These are phyloP conservation scores for Scalopus aquaticus DNA, from an alignment of 2,113 vertebrate genomes.

Conservation along the genomic window DNA sequence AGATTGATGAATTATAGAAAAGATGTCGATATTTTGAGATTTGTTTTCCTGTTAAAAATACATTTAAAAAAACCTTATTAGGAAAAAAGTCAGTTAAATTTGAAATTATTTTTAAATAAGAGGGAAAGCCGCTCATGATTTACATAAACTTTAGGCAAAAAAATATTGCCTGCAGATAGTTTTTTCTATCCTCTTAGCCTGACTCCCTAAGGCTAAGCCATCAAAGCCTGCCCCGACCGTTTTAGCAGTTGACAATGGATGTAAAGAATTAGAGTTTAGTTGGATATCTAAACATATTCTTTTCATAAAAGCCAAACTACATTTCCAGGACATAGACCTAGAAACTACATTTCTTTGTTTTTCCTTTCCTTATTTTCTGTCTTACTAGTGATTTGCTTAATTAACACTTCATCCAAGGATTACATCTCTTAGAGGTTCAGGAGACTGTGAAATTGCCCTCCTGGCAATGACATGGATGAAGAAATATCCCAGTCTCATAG, in stretches of 20 bases:
- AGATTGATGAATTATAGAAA: background rate
- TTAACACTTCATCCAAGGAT: slow-evolving; percentile 81
- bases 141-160: slow-evolving; percentile 55
- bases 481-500: slow-evolving; percentile 70
- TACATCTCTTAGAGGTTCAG: slow-evolving; percentile 78
- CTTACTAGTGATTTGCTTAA: slow-evolving; percentile 81
- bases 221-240: slow-evolving; percentile 18
- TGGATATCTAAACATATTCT: slow-evolving; percentile 50
- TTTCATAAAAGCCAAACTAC: slow-evolving; percentile 53
- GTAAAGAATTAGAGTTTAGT: slow-evolving; percentile 29
- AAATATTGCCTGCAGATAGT: background rate
- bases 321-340: slow-evolving; percentile 69
- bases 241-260: slow-evolving; percentile 16
- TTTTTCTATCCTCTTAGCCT: slow-evolving; percentile 42
- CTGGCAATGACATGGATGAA: slow-evolving; percentile 77
- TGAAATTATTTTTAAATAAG: slow-evolving; percentile 39
- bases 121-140: slow-evolving; percentile 25
- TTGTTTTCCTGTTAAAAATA: background rate
- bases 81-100: background rate
- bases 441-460: slow-evolving; percentile 83
- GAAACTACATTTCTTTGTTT: slow-evolving; percentile 72
- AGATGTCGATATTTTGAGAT: background rate
- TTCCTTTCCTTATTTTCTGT: slow-evolving; percentile 56
- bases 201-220: slow-evolving; percentile 33
- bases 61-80: background rate